Base-by-base conservation (phyloP, 1,140 invertebrate genomes). In the Dendrolimus kikuchii region DNA sequence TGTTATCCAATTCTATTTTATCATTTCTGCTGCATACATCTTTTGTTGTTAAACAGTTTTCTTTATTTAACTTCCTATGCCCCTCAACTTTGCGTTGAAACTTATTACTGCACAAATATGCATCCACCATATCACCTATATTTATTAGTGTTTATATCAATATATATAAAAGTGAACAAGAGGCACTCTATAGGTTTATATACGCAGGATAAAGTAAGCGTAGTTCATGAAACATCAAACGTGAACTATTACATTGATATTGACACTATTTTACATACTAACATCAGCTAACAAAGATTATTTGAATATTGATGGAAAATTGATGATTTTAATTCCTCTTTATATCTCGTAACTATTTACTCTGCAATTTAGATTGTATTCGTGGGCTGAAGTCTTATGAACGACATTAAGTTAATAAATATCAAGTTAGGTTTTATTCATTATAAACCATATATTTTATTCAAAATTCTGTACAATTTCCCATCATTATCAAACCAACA, bases 121-220 rank as follows among this genome's bases (percentile, higher is more conserved):
- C 76, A 71, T 50, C 82, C 84, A 86, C 74, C 48, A 72, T 78
- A 76, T 75, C 62, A 68, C 67, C 79, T 84, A 81, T 68, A 57
- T 71, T 60, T 75, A 61, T 36, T 77, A 75, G 75, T 23, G 23
- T 72, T 76, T 72, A 72, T 82, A 81, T 79, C 74, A 82, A 78
- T 78, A 82, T 78, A 83, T 84, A 88, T 84, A 87, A 88, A 84
- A 82, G 81, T 86, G 83, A 87, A 84, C 75, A 86, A 86, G 80
- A 88, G 86, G 86, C 86, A 88, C 86, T 87, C 77, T 87, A 88
- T 84, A 88, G 81, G 83, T 87, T 85, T 76, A 80, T 60, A 81
- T 83, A 84, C 77, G 78, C 82, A 83, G 79, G 71, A 74, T 57
- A 68, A 75, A 74, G 68, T 81, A 86, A 86, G 83, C 83, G 77